phyloP scores from a whole-genome alignment of 2,888 invertebrate genomes.

The Eupithecia inturbata region DNA sequence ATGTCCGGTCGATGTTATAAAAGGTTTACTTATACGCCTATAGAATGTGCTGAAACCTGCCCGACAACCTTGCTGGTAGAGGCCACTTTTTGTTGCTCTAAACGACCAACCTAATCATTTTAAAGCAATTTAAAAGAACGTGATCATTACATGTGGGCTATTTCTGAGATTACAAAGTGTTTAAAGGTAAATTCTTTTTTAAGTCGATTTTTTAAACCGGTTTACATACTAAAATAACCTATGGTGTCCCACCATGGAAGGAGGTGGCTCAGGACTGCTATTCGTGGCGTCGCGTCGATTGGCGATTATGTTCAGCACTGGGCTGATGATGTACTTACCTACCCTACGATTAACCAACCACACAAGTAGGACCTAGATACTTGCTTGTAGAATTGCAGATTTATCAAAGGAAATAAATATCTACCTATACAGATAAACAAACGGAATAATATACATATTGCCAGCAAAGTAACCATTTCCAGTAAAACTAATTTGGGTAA shows the following conservation, averaged over 20 bases:
- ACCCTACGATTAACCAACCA: too few relatives aligned
- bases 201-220: too few relatives aligned
- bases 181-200: not conserved
- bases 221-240: too few relatives aligned
- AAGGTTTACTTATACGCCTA: constrained; percentile 48
- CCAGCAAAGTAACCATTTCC: not conserved
- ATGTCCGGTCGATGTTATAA: constrained; percentile 9
- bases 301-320: too few relatives aligned
- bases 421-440: not conserved
- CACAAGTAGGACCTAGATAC: not conserved
- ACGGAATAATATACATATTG: not conserved
- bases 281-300: too few relatives aligned
- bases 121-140: constrained; percentile 43
- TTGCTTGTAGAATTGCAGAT: not conserved
- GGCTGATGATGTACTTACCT: too few relatives aligned
- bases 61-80: constrained; percentile 65
- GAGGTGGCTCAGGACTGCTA: too few relatives aligned
- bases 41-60: constrained; percentile 58
- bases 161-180: constrained; percentile 10
- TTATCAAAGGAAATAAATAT: not conserved
- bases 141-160: constrained; percentile 36
- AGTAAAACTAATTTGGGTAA: constrained; percentile 1
- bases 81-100: constrained; percentile 66
- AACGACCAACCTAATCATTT: constrained; percentile 49
- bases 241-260: too few relatives aligned